Base-by-base conservation (phyloP, 1,140 invertebrate genomes). In the Thaumatotibia leucotreta region DNA sequence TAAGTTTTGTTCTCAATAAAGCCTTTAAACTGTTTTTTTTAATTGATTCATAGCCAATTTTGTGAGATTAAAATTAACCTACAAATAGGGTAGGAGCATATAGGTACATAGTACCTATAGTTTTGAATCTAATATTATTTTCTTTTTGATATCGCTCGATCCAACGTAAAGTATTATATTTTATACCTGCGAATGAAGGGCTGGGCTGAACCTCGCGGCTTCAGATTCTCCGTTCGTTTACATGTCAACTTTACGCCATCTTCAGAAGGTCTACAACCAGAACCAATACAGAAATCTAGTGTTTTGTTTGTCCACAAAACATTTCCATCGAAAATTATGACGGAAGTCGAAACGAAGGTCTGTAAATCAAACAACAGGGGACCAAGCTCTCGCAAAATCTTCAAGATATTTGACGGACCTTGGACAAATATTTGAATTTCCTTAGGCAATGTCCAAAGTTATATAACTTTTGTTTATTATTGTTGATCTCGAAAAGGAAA, bases 361-460 rank as follows among this genome's bases (percentile, higher is more conserved):
- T 58, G 52, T 58, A 58, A 58, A 58, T 58, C 52, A 58, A 58
- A 58, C 52, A 58, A 27, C 50, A 27, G 22, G 52, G 52, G 52
- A 29, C 52, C 52, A 6, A 17, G n/a, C 24, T 29, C 52, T 58
- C 27, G 52, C 11, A 24, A 31, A 58, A 58, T 58, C 27, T 58
- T 58, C 52, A 31, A 58, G 52, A 58, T 58, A 58, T 58, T 58
- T 58, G 52, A 58, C 4, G 52, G 24, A 58, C 52, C 52, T 58
- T 58, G n/a, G 52, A 24, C n/a, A 58, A 58, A 58, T 58, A 58
- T 58, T 58, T 58, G 52, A 58, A 58, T 58, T 58, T 58, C 11
- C 27, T 58, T 27, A 2, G 27, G 52, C 52, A 4, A 58, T 58
- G 52, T 58, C 11, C 52, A 14, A 58, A 45, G 39, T 45, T 45